These are phyloP conservation scores for Helostoma temminkii DNA, from an alignment of 2,797 vertebrate genomes.

Conservation along the genomic window DNA sequence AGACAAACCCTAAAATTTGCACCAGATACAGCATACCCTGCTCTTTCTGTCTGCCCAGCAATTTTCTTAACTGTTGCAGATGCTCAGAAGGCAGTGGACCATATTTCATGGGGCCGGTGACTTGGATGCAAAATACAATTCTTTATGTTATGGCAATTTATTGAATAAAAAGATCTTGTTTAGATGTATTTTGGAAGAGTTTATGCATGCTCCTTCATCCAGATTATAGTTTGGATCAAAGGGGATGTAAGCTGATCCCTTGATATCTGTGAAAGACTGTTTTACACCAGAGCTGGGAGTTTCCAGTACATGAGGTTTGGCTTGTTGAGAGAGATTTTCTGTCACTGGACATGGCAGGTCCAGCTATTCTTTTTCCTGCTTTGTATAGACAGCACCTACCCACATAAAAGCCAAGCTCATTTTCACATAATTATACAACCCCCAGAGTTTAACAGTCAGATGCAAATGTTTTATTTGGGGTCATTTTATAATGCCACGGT, in stretches of 20 bases:
- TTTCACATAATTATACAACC: constrained; percentile 43
- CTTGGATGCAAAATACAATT: constrained; percentile 13
- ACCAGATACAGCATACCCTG: constrained; percentile 41
- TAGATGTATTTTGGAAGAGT: background rate
- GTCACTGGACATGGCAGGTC: constrained; percentile 34
- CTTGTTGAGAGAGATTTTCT: constrained; percentile 54
- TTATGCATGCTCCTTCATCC: constrained; percentile 54
- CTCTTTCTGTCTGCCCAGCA: constrained; percentile 64
- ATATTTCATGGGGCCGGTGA: constrained; percentile 41
- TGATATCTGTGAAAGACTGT: constrained; percentile 23
- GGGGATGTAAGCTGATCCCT: constrained; percentile 16
- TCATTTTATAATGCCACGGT: constrained; percentile 33
- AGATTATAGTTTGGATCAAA: constrained; percentile 26
- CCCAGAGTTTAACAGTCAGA: constrained; percentile 47
- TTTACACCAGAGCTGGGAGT: constrained; percentile 31
- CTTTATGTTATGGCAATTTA: constrained; percentile 33
- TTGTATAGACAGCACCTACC: constrained; percentile 32
- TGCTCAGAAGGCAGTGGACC: constrained; percentile 42
- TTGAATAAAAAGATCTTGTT: constrained; percentile 12
- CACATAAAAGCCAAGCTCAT: constrained; percentile 54
- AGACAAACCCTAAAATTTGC: constrained; percentile 71
- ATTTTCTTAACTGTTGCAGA: constrained; percentile 63
- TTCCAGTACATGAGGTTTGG: constrained; percentile 51
- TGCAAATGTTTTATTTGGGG: constrained; percentile 52
- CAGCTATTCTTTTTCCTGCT: constrained; percentile 47